Conservation (phyloP, 2,113 vertebrate genomes). For the Menidia beryllina region DNA sequence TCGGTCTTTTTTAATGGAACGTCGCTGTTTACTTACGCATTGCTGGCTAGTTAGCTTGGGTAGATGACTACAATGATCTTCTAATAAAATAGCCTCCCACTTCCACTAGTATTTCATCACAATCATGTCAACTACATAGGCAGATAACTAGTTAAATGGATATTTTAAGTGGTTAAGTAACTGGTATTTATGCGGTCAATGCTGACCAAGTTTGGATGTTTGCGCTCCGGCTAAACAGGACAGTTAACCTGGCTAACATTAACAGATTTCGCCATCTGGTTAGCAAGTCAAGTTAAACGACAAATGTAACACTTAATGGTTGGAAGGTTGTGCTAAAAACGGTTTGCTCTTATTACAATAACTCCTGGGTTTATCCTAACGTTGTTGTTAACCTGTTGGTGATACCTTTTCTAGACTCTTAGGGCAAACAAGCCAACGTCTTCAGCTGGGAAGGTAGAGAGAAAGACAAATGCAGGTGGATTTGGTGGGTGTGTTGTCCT, state of each 20-base stretch:
- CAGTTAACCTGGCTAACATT: slow-evolving; percentile 31
- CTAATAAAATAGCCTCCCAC: neutral
- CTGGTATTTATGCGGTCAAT: neutral
- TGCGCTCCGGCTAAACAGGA: slow-evolving; percentile 8
- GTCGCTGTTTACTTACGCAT: slow-evolving; percentile 40
- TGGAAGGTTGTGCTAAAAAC: neutral
- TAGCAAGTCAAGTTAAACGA: neutral
- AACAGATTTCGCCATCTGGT: slow-evolving; percentile 11
- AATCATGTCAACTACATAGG: slow-evolving; percentile 16
- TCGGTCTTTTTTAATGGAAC: slow-evolving; percentile 5
- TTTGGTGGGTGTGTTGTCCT: neutral
- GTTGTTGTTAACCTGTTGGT: neutral
- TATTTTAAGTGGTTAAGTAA: neutral
- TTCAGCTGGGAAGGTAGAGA: neutral
- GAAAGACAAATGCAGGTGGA: slow-evolving; percentile 9
- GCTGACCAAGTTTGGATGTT: neutral
- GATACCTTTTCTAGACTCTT: neutral
- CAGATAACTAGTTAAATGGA: neutral
- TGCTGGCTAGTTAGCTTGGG: slow-evolving; percentile 56
- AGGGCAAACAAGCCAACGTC: slow-evolving; percentile 7
- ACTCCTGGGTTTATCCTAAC: neutral
- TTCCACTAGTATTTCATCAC: neutral
- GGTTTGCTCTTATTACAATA: neutral
- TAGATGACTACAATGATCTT: slow-evolving; percentile 11
- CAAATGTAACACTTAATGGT: neutral